These are phyloP conservation scores for Pedetes capensis DNA, from an alignment of 2,113 vertebrate genomes.

Conservation along the genomic window DNA sequence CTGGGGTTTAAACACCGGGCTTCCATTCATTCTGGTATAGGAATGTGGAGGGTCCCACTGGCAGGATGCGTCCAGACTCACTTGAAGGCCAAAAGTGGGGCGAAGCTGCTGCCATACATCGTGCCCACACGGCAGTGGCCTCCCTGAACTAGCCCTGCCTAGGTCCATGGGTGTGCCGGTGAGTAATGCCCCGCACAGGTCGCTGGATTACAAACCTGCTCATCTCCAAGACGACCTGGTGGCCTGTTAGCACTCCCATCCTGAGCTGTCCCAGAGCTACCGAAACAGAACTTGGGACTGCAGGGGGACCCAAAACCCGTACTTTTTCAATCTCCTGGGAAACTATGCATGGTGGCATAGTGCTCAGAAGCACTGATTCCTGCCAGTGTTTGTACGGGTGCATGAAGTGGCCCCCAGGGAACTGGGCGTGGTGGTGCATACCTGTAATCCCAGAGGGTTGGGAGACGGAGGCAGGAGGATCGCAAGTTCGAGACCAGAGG, in stretches of 20 bases:
- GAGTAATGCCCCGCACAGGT: neutral
- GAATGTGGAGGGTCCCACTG: rapidly evolving
- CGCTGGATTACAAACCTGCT: neutral
- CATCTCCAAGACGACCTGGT: neutral
- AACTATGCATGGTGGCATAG: neutral
- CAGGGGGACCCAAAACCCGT: neutral
- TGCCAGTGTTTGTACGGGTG: too few relatives aligned
- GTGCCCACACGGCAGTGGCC: neutral
- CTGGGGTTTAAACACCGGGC: neutral
- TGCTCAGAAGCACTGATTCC: neutral
- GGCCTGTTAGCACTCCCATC: neutral
- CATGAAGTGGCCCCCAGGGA: neutral
- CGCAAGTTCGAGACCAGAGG: too few relatives aligned
- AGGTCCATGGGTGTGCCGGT: neutral
- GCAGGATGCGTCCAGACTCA: neutral
- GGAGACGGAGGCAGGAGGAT: too few relatives aligned
- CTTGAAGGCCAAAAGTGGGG: too few relatives aligned
- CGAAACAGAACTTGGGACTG: neutral
- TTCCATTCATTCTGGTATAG: neutral
- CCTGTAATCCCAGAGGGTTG: too few relatives aligned
- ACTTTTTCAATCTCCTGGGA: neutral
- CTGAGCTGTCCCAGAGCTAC: neutral
- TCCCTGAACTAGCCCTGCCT: neutral
- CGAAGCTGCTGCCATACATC: neutral
- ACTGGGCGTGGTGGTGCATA: too few relatives aligned